phyloP scores from a whole-genome alignment of 2,113 vertebrate genomes.

The Prochilodus magdalenae region DNA sequence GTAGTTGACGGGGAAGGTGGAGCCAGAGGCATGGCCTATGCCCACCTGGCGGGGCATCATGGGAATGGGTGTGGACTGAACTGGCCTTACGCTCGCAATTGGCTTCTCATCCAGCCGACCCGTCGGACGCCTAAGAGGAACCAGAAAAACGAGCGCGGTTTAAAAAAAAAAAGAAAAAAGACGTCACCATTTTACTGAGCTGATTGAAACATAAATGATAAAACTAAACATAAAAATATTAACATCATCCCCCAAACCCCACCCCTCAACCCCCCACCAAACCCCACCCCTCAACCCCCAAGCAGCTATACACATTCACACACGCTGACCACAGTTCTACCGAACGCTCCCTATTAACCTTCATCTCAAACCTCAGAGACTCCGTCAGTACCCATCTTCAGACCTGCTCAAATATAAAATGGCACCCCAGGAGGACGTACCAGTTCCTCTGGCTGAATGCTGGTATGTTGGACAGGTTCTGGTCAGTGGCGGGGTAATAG shows the following conservation, averaged over 20 bases:
- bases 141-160: neutral
- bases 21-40: conserved; percentile 83
- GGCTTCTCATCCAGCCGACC: conserved; percentile 92
- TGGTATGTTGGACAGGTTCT: conserved; percentile 90
- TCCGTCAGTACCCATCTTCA: too few relatives aligned
- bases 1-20: conserved; percentile 93
- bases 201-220: too few relatives aligned
- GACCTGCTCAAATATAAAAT: neutral
- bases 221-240: too few relatives aligned
- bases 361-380: too few relatives aligned
- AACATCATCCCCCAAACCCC: too few relatives aligned
- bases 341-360: too few relatives aligned
- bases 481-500: conserved; percentile 94
- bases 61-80: conserved; percentile 97
- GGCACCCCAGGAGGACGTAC: conserved; percentile 71
- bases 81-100: conserved; percentile 93
- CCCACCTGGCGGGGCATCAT: conserved; percentile 97
- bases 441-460: conserved; percentile 97
- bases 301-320: too few relatives aligned
- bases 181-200: too few relatives aligned
- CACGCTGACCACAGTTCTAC: too few relatives aligned
- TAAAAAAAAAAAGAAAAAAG: too few relatives aligned
- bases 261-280: too few relatives aligned
- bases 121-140: conserved; percentile 81
- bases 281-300: too few relatives aligned